Percentiles rank a stretch among this genome's conserved stretches.
Conservation (phyloP, 2,797 vertebrate genomes). For the Darevskia mixta region DNA sequence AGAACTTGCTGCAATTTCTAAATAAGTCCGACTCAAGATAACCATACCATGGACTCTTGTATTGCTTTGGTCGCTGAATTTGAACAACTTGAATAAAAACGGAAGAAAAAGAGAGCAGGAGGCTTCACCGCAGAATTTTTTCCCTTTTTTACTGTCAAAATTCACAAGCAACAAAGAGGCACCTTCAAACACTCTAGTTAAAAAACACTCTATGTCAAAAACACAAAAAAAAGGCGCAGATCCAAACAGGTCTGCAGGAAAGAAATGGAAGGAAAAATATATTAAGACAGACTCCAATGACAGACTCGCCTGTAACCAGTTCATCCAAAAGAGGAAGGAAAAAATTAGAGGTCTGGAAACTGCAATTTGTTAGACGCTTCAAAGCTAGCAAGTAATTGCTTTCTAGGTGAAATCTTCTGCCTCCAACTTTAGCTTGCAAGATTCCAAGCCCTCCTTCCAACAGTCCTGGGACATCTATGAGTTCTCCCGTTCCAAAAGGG, state of each 20-base stretch:
- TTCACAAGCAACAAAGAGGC: not conserved
- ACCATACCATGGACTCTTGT: not conserved
- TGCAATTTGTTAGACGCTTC: not conserved
- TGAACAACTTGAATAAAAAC: not conserved
- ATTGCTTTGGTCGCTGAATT: not conserved
- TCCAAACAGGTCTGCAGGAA: not conserved
- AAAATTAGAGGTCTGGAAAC: constrained; percentile 2
- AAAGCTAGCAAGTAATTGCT: not conserved
- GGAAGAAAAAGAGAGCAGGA: not conserved
- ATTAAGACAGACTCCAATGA: constrained; percentile 5
- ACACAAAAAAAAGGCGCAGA: not conserved
- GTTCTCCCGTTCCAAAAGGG: not conserved
- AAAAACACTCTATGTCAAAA: not conserved
- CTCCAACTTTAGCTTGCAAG: not conserved
- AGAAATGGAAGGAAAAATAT: not conserved
- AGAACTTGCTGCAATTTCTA: too few relatives aligned
- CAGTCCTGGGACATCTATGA: not conserved
- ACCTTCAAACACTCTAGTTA: not conserved
- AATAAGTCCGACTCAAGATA: not conserved
- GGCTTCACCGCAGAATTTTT: not conserved
- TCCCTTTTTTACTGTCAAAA: constrained; percentile 17
- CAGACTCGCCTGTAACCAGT: constrained; percentile 8
- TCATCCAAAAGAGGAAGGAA: not conserved
- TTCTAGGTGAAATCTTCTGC: accelerated
- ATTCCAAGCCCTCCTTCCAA: not conserved